Evolutionary conservation across 2,113 vertebrate species (phyloP).

Genomic region (Vanacampus margaritifer): DNA sequence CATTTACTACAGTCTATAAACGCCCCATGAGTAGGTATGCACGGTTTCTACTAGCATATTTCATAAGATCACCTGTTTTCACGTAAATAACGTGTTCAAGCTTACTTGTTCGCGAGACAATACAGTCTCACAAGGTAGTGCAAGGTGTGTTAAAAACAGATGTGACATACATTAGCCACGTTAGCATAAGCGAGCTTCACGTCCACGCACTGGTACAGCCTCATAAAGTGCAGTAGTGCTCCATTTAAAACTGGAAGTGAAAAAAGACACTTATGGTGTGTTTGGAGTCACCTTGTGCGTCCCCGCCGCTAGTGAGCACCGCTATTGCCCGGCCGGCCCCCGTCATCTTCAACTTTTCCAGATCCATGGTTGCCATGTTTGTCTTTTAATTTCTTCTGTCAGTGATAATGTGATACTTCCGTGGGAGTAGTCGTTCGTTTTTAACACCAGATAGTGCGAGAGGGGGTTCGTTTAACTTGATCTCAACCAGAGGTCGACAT

Average conservation of each 20-base stretch:
- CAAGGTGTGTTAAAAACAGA: not conserved
- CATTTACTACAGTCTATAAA: not conserved
- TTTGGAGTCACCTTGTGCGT: constrained; percentile 86
- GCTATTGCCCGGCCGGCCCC: constrained; percentile 86
- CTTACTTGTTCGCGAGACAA: no score
- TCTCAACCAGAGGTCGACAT: not conserved
- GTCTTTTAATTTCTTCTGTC: not conserved
- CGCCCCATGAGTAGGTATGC: not conserved
- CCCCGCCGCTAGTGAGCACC: constrained; percentile 91
- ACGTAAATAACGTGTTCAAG: not conserved
- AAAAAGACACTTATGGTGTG: not conserved
- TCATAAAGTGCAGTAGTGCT: not conserved
- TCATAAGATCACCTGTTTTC: no score
- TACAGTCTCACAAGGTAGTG: no score
- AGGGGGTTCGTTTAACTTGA: not conserved
- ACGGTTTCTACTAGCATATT: not conserved
- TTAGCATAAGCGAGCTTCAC: not conserved
- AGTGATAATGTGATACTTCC: not conserved
- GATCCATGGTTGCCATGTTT: constrained; percentile 70
- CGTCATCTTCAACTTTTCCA: constrained; percentile 80
- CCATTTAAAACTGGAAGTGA: not conserved
- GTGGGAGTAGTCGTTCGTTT: not conserved
- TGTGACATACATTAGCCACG: not conserved
- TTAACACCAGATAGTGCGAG: not conserved
- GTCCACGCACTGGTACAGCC: not conserved